Base-by-base conservation (phyloP, 2,888 invertebrate genomes). In the Xiphydria camelus region DNA sequence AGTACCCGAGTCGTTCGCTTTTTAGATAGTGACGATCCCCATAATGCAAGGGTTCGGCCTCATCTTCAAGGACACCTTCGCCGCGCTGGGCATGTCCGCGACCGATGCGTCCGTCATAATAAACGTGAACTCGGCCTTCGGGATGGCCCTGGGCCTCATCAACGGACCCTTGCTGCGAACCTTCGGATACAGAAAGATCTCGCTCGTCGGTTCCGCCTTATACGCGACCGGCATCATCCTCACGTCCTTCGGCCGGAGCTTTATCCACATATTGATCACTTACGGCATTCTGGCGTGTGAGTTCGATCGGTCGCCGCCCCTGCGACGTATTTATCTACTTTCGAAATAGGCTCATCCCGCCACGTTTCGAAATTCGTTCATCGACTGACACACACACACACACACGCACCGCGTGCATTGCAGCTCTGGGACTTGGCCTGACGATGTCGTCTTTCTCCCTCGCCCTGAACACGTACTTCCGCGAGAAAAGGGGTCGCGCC, bases 261-360 rank as follows among this genome's bases (percentile, higher is more conserved):
- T 87, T 62, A 70, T 77, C 59, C 73, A 81, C 29, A 83, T 86
- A 60, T 70, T 88, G 44, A 68, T 87, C 37, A 80, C 82, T 1
- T 87, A 86, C 74, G 85, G 87, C 69, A 76, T 87, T 65, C 79
- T 87, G 57, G 81, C 84, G 70, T 85, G 88, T 87, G 76, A 83
- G 85, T 82, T 42, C 17, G 14, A 19, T 21, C 5, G 9, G n/a
- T n/a, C n/a, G n/a, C n/a, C n/a, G n/a, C 3, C 7, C 7, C 3
- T 12, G 23, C 23, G 14, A 19, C 21, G 14, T 6, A 7, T 6
- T n/a, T n/a, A n/a, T n/a, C n/a, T n/a, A n/a, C n/a, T n/a, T n/a
- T n/a, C n/a, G n/a, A n/a, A n/a, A n/a, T n/a, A n/a, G n/a, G n/a
- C n/a, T n/a, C n/a, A n/a, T n/a, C n/a, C n/a, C n/a, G n/a, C n/a